Evolutionary conservation across 1,140 invertebrate genomes (phyloP).

Genomic region (Goniozus legneri): DNA sequence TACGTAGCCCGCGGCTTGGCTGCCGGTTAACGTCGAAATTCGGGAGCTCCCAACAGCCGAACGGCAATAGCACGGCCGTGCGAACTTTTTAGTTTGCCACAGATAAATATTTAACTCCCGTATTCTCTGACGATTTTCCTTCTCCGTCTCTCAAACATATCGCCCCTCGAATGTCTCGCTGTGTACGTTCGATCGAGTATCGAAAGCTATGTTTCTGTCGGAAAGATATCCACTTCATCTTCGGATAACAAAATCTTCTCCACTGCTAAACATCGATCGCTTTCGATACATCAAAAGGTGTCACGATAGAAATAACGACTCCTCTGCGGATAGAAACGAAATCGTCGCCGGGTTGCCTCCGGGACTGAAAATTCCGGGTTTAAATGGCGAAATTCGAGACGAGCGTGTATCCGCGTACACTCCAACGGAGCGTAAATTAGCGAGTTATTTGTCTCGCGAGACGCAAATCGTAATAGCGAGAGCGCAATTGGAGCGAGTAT

Average conservation of each 20-base stretch:
- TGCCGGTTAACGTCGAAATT: conserved; percentile 24
- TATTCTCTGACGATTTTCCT: conserved; percentile 13
- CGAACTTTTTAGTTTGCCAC: conserved; percentile 33
- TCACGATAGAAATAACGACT: too few species aligned
- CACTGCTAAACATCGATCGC: too few species aligned
- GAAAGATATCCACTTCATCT: too few species aligned
- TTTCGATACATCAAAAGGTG: too few species aligned
- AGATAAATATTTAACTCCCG: conserved; percentile 38
- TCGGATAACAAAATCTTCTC: too few species aligned
- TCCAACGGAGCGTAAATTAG: background rate
- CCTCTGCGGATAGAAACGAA: too few species aligned
- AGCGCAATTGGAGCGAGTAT: conserved; percentile 2
- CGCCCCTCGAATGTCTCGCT: background rate
- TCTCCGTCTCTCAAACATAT: conserved; percentile 9
- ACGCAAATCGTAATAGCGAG: conserved; percentile 17
- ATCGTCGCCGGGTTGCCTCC: too few species aligned
- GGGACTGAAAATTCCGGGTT: too few species aligned
- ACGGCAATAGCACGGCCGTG: conserved; percentile 7
- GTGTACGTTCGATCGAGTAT: conserved; percentile 24
- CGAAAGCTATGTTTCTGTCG: too few species aligned
- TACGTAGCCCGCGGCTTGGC: too few species aligned
- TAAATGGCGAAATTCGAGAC: too few species aligned
- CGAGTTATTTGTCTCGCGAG: conserved; percentile 11
- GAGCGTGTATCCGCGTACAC: background rate
- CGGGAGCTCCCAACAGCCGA: conserved; percentile 16